Conservation (phyloP, 2,113 vertebrate genomes). For the Entomyzon cyanotis region DNA sequence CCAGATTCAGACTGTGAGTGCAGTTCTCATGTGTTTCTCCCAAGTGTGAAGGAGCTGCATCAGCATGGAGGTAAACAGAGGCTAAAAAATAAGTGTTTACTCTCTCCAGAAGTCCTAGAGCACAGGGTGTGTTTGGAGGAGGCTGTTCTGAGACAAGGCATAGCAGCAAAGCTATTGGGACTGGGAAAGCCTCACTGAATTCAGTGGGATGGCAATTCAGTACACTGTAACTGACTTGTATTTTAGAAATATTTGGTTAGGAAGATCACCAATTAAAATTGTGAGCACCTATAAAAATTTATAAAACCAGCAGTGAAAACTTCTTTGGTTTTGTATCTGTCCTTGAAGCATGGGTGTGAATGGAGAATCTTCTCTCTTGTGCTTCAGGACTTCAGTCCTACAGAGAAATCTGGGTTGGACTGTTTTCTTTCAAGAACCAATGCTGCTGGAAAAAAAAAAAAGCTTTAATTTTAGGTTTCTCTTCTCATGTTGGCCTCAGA, state of each 20-base stretch:
- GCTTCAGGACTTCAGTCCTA: background rate
- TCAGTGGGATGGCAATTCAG: background rate
- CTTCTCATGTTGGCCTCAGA: background rate
- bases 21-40: background rate
- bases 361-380: background rate
- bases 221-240: background rate
- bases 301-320: background rate
- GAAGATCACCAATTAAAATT: background rate
- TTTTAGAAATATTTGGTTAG: background rate
- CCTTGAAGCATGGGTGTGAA: background rate
- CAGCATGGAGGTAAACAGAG: background rate
- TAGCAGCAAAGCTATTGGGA: background rate
- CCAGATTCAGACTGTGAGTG: background rate
- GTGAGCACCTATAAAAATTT: background rate
- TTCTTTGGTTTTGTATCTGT: background rate
- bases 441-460: background rate
- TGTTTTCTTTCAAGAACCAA: background rate
- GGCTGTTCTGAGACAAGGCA: background rate
- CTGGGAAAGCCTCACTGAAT: background rate
- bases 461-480: background rate
- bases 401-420: background rate
- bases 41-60: background rate
- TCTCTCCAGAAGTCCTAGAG: background rate
- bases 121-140: background rate
- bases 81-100: background rate